These are phyloP conservation scores for Leptinotarsa haldemani DNA, from an alignment of 2,888 invertebrate species.

Conservation along the genomic window DNA sequence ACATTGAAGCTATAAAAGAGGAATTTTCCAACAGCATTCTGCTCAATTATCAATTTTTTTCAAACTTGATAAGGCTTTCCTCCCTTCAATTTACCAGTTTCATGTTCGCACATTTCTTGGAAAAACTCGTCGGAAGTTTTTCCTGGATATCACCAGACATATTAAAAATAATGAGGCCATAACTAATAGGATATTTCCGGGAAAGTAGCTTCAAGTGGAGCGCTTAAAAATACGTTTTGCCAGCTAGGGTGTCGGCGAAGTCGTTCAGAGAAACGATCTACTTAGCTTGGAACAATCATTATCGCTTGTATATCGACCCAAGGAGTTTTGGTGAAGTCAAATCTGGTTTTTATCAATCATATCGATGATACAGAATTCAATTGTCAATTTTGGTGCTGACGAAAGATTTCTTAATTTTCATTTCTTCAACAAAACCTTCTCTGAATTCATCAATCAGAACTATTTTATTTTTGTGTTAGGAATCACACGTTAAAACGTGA, in stretches of 20 bases:
- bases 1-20: not conserved
- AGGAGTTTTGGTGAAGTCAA: too few relatives aligned
- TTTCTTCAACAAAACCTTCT: too few relatives aligned
- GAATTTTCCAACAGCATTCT: not conserved
- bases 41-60: constrained; percentile 22
- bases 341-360: too few relatives aligned
- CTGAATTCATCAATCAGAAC: too few relatives aligned
- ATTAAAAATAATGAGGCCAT: constrained; percentile 52
- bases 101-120: constrained; percentile 25
- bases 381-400: too few relatives aligned
- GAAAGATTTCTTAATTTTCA: too few relatives aligned
- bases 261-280: not conserved
- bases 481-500: too few relatives aligned
- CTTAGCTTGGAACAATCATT: not conserved
- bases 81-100: constrained; percentile 27
- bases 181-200: constrained; percentile 50
- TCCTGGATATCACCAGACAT: constrained; percentile 39
- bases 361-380: too few relatives aligned
- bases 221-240: constrained; percentile 21
- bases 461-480: too few relatives aligned
- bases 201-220: constrained; percentile 29
- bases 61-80: not conserved
- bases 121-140: constrained; percentile 29
- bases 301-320: too few relatives aligned
- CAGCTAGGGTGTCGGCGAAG: not conserved